Evolutionary conservation across 2,888 invertebrate species (phyloP), one percentile per base, ranked within the genome.

Genomic region (Ctena decussata): DNA sequence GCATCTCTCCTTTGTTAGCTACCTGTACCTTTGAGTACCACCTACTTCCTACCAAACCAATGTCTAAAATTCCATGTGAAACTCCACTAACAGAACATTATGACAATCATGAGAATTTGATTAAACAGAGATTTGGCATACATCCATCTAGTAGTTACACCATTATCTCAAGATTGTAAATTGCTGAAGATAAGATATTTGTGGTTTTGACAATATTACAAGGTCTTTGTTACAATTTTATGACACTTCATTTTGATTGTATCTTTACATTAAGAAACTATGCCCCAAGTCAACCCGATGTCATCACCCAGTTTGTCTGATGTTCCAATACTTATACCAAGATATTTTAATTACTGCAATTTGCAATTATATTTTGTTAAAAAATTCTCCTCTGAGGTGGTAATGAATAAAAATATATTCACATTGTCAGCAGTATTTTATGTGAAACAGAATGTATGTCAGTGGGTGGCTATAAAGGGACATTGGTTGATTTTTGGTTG

Each of bases 171-270:
- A 30, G 65, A 65, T 65, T n/a, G 65, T 65, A 35, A 65, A 65
- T 65, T 65, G 65, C 12, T 35, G 5, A 5, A 65, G 65, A 65
- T 65, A 65, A 65, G 65, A 65, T 65, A 65, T 32, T 65, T 65
- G 65, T 65, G 65, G 65, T 65, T 65, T 65, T 35, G 35, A 65
- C 65, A 65, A 65, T 15, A 30, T 65, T 24, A 35, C 35, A 35
- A 65, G 35, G 65, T n/a, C 65, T 35, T 65, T 65, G 65, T 65
- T 65, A 35, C 35, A 65, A 65, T 35, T 65, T 65, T 65, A 65
- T 65, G 65, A 65, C 65, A 65, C 65, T 65, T 65, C 35, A 30
- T 24, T 35, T 35, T 65, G 5, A 65, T 35, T 65, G 57, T 57
- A 27, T 5, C 27, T 27, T 27, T 57, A 27, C 21, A 21, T 24